Evolutionary conservation across 2,888 invertebrate species (phyloP), one percentile per base, ranked within the genome.

Genomic region (Drosophila greeni): DNA sequence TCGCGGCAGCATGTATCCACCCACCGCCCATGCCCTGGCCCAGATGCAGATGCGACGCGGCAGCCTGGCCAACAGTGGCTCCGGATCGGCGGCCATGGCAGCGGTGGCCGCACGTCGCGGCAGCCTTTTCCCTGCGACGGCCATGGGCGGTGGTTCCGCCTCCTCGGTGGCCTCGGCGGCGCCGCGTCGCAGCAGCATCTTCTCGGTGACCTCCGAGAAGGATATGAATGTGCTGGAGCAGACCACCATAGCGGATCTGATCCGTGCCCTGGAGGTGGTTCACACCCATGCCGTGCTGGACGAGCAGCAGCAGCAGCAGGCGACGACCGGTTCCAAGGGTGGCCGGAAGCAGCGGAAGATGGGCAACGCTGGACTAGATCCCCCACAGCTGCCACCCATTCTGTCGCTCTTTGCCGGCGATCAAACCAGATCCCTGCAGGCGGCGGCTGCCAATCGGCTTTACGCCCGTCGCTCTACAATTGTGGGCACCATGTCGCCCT

Each of bases 211-310:
- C 12, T 87, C 86, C 0, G 86, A 86, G 23, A 86, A 86, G 61
- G 86, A 88, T 34, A 82, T 86, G 69, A 84, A 88, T 79, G 91
- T 95, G 12, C 89, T 95, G 57, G 95, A 95, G 87, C 93, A 95
- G 78, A 95, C 95, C 0, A 94, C 95, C 23, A 91, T 96, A 14
- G 95, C 95, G 1, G 95, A 96, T 88, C 91, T 96, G 55, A 91
- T 96, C 26, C 90, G 95, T 58, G 95, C 95, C 0, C 88, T 96
- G 48, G 93, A 94, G 47, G 91, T 92, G n/a, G 90, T 95, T 29
- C 92, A 92, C 71, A 88, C 90, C 1, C 87, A 90, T 49, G 90
- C 90, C 0, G 89, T 82, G 12, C 60, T 88, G 29, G 86, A 86
- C 33, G 86, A 86, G 36, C 79, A 76, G 1, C 82, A 82, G n/a